Percentiles rank a stretch among this genome's conserved stretches.
Evolutionary conservation across 2,797 vertebrate species (phyloP).

Genomic region (Sebastolobus alascanus): DNA sequence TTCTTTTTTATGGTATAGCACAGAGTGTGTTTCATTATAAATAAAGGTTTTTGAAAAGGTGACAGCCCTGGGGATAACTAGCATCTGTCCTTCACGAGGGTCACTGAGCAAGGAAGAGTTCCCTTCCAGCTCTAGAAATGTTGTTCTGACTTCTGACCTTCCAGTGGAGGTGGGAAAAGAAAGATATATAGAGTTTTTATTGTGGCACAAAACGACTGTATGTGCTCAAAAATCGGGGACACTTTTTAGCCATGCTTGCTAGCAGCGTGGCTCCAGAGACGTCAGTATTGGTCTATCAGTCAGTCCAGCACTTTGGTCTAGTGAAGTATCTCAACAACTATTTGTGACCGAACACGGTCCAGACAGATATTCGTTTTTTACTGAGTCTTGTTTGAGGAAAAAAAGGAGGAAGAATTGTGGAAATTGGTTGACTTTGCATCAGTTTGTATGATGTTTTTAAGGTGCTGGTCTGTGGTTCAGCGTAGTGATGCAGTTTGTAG

Average conservation of each 20-base stretch:
- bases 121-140: background rate
- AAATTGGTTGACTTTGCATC: background rate
- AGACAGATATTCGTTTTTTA: too few relatives aligned
- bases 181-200: background rate
- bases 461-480: background rate
- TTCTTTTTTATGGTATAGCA: conserved; percentile 46
- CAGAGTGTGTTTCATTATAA: conserved; percentile 43
- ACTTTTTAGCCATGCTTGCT: too few relatives aligned
- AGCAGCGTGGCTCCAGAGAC: too few relatives aligned
- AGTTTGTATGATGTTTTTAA: background rate
- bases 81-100: background rate
- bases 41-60: conserved; percentile 37
- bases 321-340: background rate
- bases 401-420: background rate
- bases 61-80: background rate
- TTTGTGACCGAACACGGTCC: too few relatives aligned
- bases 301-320: background rate
- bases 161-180: background rate
- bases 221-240: background rate
- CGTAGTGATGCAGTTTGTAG: background rate
- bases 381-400: background rate
- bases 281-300: background rate
- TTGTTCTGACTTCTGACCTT: conserved; percentile 2
- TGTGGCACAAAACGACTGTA: background rate
- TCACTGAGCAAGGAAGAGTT: background rate